phyloP scores from a whole-genome alignment of 2,888 invertebrate genomes.

The Mystacides longicornis region DNA sequence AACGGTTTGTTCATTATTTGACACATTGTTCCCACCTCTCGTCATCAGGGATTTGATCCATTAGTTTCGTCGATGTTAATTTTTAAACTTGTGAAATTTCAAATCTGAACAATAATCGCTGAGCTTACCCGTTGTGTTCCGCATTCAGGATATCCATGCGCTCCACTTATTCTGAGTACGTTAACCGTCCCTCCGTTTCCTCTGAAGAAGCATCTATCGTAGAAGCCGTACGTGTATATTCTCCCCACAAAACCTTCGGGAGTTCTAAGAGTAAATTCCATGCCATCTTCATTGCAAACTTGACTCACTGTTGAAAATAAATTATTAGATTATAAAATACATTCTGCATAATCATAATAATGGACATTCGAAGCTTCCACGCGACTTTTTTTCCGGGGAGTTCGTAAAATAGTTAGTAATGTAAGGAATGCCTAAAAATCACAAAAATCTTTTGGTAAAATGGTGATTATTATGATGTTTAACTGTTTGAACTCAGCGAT shows the following conservation, averaged over 20 bases:
- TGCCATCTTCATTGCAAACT: conserved; percentile 87
- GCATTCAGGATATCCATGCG: conserved; percentile 90
- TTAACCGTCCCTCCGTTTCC: conserved; percentile 83
- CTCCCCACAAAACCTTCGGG: conserved; percentile 85
- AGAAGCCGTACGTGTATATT: conserved; percentile 87
- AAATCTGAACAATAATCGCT: neutral
- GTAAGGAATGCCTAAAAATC: too few species aligned
- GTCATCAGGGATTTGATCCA: neutral
- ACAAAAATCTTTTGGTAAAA: too few species aligned
- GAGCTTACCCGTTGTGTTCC: conserved; percentile 70
- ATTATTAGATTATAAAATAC: too few species aligned
- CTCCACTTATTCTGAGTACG: conserved; percentile 76
- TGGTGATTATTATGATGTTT: too few species aligned
- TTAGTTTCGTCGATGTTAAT: neutral
- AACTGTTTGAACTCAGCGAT: neutral
- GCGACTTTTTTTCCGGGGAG: too few species aligned
- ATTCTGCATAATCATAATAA: too few species aligned
- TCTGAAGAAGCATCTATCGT: conserved; percentile 84
- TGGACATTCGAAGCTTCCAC: too few species aligned
- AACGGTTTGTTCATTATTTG: neutral
- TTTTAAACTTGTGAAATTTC: neutral
- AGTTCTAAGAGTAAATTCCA: conserved; percentile 84
- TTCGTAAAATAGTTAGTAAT: too few species aligned
- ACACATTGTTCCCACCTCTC: neutral
- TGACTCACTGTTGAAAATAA: conserved; percentile 88